Percentiles rank a stretch among this genome's conserved stretches.
phyloP scores from a whole-genome alignment of 2,113 vertebrate genomes.

The Apodemus speciosus region DNA sequence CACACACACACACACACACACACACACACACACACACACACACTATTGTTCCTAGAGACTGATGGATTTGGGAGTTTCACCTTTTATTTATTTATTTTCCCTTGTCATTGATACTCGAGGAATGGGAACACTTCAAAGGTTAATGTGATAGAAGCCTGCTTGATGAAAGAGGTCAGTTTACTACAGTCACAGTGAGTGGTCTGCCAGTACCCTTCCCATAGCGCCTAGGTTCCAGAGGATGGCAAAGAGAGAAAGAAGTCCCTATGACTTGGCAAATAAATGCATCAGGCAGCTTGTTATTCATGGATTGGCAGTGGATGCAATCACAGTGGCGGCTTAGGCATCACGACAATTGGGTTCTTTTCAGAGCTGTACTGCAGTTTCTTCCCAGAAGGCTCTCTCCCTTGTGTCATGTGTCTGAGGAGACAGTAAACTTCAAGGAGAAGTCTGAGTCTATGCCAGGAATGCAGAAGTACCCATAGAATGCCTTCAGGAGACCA shows the following conservation, averaged over 20 bases:
- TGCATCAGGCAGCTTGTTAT: background rate
- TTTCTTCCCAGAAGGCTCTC: background rate
- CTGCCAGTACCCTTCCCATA: background rate
- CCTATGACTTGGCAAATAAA: constrained; percentile 27
- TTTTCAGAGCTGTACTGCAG: background rate
- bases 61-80: background rate
- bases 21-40: too few species aligned
- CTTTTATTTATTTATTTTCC: background rate
- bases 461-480: background rate
- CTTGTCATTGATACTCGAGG: background rate
- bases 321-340: background rate
- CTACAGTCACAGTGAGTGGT: background rate
- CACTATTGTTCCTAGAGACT: background rate
- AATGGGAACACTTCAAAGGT: background rate
- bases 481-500: background rate
- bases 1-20: too few species aligned
- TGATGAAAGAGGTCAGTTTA: background rate
- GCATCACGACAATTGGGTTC: background rate
- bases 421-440: background rate
- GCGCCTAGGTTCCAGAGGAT: background rate
- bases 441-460: background rate
- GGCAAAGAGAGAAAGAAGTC: constrained; percentile 8
- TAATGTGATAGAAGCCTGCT: too few species aligned
- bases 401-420: background rate
- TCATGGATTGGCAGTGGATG: background rate